Percentiles rank a stretch among this genome's conserved stretches.
phyloP scores from a whole-genome alignment of 1,140 invertebrate genomes.

The Zaprionus capensis region DNA sequence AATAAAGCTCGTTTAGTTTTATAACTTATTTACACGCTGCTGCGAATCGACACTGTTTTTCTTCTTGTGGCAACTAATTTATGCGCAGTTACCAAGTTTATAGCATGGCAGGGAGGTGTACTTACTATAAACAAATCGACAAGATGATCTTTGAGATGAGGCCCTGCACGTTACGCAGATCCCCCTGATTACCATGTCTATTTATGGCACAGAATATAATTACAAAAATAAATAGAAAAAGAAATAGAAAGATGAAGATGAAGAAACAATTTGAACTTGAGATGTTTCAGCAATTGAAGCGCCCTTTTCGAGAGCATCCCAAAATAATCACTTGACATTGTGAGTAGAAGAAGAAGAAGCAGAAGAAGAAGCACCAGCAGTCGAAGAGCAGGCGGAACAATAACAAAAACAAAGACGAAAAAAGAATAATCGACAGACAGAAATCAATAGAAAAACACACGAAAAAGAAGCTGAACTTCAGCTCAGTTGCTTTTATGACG shows the following conservation, averaged over 20 bases:
- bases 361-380: not conserved
- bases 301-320: constrained; percentile 30
- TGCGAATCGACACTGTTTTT: constrained; percentile 1
- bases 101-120: not conserved
- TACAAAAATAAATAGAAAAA: not conserved
- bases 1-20: constrained; percentile 50
- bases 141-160: not conserved
- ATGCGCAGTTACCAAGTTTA: constrained; percentile 24
- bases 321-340: constrained; percentile 50
- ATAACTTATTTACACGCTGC: constrained; percentile 45
- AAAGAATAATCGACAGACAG: constrained; percentile 6
- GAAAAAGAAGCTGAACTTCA: constrained; percentile 19
- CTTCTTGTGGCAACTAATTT: constrained; percentile 26
- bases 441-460: constrained; percentile 50
- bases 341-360: constrained; percentile 14
- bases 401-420: not conserved
- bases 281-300: constrained; percentile 20
- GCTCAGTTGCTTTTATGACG: not conserved
- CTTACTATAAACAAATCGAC: constrained; percentile 4
- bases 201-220: constrained; percentile 13
- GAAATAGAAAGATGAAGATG: constrained; percentile 9
- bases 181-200: not conserved
- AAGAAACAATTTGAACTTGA: constrained; percentile 36
- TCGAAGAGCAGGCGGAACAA: constrained; percentile 1
- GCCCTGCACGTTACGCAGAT: not conserved